These are phyloP conservation scores for Dicaeum eximium DNA, from an alignment of 2,113 vertebrate genomes.

Conservation along the genomic window DNA sequence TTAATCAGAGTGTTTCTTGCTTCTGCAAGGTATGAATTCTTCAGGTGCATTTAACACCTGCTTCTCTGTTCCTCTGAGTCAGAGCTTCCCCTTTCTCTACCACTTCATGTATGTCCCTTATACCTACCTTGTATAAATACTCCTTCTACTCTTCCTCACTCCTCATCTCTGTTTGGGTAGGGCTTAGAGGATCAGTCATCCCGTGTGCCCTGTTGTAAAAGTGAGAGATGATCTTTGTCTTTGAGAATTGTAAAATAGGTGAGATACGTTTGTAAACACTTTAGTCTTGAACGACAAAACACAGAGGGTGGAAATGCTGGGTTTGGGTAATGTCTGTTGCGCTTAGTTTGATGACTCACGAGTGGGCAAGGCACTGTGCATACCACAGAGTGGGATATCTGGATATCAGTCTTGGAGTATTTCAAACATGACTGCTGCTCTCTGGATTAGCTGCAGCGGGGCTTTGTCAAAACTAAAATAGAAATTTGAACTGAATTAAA, in stretches of 20 bases:
- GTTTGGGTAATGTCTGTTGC: not conserved
- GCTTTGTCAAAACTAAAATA: not conserved
- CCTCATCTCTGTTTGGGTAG: not conserved
- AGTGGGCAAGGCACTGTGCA: not conserved
- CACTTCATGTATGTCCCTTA: not conserved
- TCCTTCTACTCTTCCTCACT: not conserved
- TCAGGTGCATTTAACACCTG: not conserved
- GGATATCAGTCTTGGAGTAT: not conserved
- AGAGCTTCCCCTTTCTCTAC: not conserved
- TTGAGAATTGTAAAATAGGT: not conserved
- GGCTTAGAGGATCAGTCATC: not conserved
- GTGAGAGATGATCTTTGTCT: not conserved
- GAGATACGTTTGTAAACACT: not conserved
- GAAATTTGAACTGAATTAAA: not conserved
- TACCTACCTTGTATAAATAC: not conserved
- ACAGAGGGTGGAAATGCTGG: not conserved
- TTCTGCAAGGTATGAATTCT: fast-evolving
- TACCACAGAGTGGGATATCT: not conserved
- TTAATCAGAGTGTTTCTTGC: not conserved
- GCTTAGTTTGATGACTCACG: not conserved
- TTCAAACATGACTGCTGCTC: not conserved
- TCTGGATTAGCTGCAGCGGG: not conserved
- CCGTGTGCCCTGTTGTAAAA: not conserved
- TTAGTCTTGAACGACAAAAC: not conserved
- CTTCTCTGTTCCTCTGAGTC: not conserved